A percentile compares a stretch with the other conserved stretches of the same genome.
phyloP scores from a whole-genome alignment of 2,113 vertebrate species.

The Bufo gargarizans region DNA sequence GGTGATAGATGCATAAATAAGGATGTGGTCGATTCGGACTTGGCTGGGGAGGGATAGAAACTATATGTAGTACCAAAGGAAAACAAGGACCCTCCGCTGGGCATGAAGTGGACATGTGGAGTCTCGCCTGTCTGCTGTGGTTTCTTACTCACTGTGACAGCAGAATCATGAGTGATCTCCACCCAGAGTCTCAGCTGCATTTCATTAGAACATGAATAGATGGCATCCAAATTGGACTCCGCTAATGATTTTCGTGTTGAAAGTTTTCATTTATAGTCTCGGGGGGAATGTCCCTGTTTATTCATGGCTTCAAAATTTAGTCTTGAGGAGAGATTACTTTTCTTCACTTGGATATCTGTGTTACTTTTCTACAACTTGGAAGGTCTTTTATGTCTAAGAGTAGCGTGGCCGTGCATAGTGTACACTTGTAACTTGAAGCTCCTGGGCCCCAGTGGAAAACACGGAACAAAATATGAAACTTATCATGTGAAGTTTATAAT shows the following conservation, averaged over 20 bases:
- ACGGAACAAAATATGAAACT: too few species aligned
- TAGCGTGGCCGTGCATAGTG: neutral
- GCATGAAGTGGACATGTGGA: neutral
- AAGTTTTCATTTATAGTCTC: neutral
- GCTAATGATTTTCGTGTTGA: neutral
- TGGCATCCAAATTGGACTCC: constrained; percentile 10
- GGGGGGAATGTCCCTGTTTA: neutral
- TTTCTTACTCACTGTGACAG: constrained; percentile 10
- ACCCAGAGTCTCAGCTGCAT: constrained; percentile 10
- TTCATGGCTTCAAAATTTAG: neutral
- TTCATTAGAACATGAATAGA: constrained; percentile 16
- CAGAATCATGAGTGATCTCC: constrained; percentile 1
- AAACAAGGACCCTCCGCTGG: neutral
- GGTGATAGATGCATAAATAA: neutral
- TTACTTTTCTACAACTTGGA: neutral
- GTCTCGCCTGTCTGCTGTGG: constrained; percentile 7
- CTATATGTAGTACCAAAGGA: neutral
- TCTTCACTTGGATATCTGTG: neutral
- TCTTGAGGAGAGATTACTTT: neutral
- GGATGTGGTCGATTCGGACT: neutral
- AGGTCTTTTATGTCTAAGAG: neutral
- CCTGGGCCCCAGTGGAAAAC: too few species aligned
- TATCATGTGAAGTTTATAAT: neutral
- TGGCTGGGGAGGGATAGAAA: neutral
- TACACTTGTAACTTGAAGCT: neutral